A percentile compares a stretch with the other conserved stretches of the same genome.
Conservation (phyloP, 2,113 vertebrate species). For the Petaurus breviceps region DNA sequence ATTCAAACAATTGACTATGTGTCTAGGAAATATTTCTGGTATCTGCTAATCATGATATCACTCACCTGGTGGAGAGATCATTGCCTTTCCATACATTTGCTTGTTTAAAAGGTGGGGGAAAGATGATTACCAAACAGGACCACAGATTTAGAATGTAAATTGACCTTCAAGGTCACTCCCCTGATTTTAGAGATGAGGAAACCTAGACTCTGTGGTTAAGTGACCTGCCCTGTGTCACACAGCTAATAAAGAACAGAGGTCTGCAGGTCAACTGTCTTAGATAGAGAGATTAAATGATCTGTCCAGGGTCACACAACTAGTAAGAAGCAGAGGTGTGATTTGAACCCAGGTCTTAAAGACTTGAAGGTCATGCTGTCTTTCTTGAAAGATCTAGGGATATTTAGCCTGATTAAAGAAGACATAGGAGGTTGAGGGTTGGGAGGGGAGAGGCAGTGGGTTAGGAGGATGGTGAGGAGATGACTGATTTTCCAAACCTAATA, state of each 20-base stretch:
- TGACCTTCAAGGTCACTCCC: neutral
- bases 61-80: neutral
- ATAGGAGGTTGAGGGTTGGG: neutral
- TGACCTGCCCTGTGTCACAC: neutral
- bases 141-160: neutral
- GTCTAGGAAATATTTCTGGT: neutral
- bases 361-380: neutral
- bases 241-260: neutral
- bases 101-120: neutral
- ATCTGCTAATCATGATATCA: neutral
- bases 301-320: neutral
- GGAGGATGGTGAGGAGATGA: neutral
- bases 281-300: neutral
- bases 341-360: neutral
- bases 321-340: neutral
- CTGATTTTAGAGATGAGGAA: neutral
- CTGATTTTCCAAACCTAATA: too few species aligned
- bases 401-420: neutral
- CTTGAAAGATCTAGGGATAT: neutral
- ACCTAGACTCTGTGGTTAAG: neutral
- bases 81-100: too few species aligned
- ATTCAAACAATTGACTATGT: neutral
- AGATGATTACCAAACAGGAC: neutral
- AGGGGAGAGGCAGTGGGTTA: too few species aligned
- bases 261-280: neutral